Conservation (phyloP, 2,888 invertebrate genomes). For the Margaritifera margaritifera region DNA sequence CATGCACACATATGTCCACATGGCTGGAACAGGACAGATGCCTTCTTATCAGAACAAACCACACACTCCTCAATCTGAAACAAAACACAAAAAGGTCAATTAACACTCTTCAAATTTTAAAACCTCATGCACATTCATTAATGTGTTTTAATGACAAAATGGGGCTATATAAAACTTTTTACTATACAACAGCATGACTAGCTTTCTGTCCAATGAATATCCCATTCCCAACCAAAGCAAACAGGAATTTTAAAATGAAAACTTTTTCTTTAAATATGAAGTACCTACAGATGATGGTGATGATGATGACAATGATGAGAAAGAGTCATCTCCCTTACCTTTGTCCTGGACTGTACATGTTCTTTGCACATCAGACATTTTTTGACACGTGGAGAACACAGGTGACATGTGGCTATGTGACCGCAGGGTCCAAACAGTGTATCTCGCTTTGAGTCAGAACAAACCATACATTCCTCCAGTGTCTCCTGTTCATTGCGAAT, state of each 20-base stretch:
- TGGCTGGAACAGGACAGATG: conserved; percentile 92
- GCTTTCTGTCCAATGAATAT: too few species aligned
- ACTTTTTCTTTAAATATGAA: too few species aligned
- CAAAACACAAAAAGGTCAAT: neutral
- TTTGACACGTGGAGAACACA: conserved; percentile 90
- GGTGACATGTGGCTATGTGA: conserved; percentile 93
- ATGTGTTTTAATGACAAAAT: too few species aligned
- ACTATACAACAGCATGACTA: too few species aligned
- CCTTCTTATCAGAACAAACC: conserved; percentile 95
- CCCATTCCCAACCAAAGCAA: too few species aligned
- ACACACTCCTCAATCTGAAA: conserved; percentile 93
- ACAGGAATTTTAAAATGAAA: too few species aligned
- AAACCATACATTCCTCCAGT: conserved; percentile 93
- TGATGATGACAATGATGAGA: neutral
- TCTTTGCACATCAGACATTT: conserved; percentile 95
- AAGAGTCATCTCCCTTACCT: conserved; percentile 75
- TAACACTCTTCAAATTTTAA: neutral
- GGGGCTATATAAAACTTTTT: too few species aligned
- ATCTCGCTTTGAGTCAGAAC: conserved; percentile 93
- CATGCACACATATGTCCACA: conserved; percentile 97
- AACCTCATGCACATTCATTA: neutral
- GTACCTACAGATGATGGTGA: too few species aligned
- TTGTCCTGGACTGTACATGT: conserved; percentile 84
- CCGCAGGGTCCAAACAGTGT: conserved; percentile 76
- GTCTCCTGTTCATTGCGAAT: conserved; percentile 72